Conservation (phyloP, 2,797 vertebrate species). For the Chloroceryle amazona region DNA sequence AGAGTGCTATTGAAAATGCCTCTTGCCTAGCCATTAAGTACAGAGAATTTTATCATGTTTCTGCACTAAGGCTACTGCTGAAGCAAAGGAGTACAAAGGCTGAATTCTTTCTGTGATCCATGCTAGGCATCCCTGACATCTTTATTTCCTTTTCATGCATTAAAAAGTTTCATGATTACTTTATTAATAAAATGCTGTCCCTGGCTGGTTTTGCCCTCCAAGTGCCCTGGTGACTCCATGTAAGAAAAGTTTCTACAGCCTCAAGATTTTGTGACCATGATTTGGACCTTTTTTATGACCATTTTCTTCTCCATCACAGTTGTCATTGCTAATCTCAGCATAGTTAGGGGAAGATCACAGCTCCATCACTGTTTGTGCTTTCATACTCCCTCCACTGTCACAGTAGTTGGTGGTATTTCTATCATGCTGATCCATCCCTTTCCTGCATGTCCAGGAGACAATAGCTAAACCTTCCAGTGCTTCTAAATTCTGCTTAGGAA, state of each 20-base stretch:
- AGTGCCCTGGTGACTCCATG: not conserved
- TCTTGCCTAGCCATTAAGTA: not conserved
- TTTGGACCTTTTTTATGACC: not conserved
- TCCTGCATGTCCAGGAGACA: rapidly evolving
- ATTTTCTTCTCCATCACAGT: not conserved
- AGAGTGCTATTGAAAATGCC: not conserved
- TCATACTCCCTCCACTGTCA: not conserved
- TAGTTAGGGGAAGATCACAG: not conserved
- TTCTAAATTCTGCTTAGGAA: not conserved
- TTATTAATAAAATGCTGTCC: not conserved
- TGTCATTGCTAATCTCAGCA: not conserved
- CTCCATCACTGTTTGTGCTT: not conserved
- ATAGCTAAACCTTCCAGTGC: not conserved
- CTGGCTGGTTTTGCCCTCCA: not conserved
- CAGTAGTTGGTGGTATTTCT: not conserved
- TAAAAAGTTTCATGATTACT: not conserved
- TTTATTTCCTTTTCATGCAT: not conserved
- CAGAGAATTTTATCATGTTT: not conserved
- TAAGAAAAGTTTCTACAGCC: not conserved
- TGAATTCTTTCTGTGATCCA: not conserved
- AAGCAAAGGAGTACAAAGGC: not conserved
- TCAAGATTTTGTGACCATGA: not conserved
- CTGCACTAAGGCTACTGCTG: not conserved
- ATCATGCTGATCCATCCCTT: not conserved
- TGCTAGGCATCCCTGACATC: not conserved